Conservation (phyloP, 2,797 vertebrate genomes). For the Silurus aristotelis region DNA sequence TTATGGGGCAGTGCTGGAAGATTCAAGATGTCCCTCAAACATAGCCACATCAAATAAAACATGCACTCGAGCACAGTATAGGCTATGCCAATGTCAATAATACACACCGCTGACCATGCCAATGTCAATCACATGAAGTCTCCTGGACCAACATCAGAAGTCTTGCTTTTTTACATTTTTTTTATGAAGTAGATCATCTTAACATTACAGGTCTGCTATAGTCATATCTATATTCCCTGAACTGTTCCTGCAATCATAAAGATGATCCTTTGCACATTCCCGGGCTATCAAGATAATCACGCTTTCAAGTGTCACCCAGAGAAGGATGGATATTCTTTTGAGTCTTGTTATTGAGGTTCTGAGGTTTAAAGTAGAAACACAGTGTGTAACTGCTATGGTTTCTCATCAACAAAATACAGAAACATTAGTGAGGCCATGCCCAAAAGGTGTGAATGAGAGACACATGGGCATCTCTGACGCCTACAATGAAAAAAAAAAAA, state of each 20-base stretch:
- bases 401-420: neutral
- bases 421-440: neutral
- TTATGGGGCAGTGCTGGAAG: constrained; percentile 67
- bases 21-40: constrained; percentile 63
- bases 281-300: neutral
- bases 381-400: neutral
- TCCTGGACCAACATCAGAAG: constrained; percentile 56
- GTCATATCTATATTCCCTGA: neutral
- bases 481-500: no score
- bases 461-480: neutral
- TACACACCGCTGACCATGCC: constrained; percentile 35
- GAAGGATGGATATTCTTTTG: no score
- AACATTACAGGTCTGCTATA: no score
- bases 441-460: neutral
- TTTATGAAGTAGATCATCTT: constrained; percentile 50
- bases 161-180: constrained; percentile 37
- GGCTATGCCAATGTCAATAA: constrained; percentile 43
- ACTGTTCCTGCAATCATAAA: neutral
- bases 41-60: constrained; percentile 51
- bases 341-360: neutral
- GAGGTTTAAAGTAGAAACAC: no score
- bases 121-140: constrained; percentile 66
- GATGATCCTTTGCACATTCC: neutral
- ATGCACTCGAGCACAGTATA: constrained; percentile 58
- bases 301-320: neutral